Evolutionary conservation across 2,113 vertebrate species (phyloP).

Genomic region (Vimba vimba): DNA sequence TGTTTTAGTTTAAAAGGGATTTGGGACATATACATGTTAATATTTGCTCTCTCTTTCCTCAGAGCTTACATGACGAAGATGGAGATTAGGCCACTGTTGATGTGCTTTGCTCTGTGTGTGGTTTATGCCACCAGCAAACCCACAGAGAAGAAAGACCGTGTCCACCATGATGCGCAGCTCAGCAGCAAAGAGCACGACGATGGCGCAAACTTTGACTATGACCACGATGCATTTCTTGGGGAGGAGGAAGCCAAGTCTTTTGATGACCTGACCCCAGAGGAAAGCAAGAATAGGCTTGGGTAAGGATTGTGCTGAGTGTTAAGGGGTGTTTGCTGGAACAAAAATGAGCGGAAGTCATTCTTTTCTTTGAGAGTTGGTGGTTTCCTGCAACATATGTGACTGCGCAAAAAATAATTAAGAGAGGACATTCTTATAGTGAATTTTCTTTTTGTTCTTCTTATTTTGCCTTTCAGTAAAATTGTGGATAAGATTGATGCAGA

Average conservation of each 20-base stretch:
- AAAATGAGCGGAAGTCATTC: not conserved
- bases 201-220: conserved; percentile 84
- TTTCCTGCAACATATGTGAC: not conserved
- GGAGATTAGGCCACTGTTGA: conserved; percentile 74
- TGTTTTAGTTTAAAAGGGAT: not conserved
- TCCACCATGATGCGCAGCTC: conserved; percentile 83
- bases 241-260: conserved; percentile 87
- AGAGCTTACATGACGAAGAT: conserved; percentile 63
- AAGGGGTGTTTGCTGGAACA: not conserved
- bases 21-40: not conserved
- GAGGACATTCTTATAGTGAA: not conserved
- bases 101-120: conserved; percentile 79
- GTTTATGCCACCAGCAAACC: conserved; percentile 82
- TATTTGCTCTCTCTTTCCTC: not conserved
- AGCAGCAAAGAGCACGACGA: conserved; percentile 85
- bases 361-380: not conserved
- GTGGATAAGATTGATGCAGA: conserved; percentile 82
- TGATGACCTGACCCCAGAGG: conserved; percentile 87
- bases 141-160: conserved; percentile 85
- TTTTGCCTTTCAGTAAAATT: conserved; percentile 73
- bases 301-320: conserved; percentile 67
- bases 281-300: conserved; percentile 91
- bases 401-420: not conserved
- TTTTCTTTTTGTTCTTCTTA: not conserved
- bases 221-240: conserved; percentile 92